Evolutionary conservation across 2,888 invertebrate genomes (phyloP).

Genomic region (Spodoptera picta): DNA sequence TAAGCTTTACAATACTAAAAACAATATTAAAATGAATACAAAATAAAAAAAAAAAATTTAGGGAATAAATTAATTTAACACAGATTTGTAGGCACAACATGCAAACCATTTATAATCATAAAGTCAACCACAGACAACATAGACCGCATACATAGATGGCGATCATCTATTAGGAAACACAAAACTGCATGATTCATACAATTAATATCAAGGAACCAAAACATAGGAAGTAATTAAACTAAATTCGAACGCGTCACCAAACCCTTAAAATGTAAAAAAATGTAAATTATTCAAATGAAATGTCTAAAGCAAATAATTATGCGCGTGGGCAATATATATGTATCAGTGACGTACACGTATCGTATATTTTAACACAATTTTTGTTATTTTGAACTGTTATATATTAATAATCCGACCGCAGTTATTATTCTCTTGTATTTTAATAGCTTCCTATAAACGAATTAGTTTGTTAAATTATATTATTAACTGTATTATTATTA

Average conservation of each 20-base stretch:
- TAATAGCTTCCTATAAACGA: conserved; percentile 14
- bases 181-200: conserved; percentile 6
- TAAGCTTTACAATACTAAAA: no score
- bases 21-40: no score
- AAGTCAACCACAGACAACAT: no score
- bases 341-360: conserved; percentile 3
- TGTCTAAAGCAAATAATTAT: conserved; percentile 9
- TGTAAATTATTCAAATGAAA: conserved; percentile 18
- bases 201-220: conserved; percentile 1
- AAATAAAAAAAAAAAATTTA: no score
- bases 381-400: not conserved
- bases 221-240: conserved; percentile 30
- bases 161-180: no score
- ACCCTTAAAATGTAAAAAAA: conserved; percentile 18
- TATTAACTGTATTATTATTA: not conserved
- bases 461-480: conserved; percentile 4
- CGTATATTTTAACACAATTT: conserved; percentile 7
- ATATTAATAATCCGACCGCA: not conserved
- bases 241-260: conserved; percentile 14
- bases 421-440: not conserved
- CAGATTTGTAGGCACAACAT: no score
- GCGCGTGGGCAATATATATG: not conserved
- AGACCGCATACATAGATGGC: no score
- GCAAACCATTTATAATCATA: no score
- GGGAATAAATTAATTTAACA: no score